Conservation (phyloP, 1,140 invertebrate species). For the Conopomorpha cramerella region DNA sequence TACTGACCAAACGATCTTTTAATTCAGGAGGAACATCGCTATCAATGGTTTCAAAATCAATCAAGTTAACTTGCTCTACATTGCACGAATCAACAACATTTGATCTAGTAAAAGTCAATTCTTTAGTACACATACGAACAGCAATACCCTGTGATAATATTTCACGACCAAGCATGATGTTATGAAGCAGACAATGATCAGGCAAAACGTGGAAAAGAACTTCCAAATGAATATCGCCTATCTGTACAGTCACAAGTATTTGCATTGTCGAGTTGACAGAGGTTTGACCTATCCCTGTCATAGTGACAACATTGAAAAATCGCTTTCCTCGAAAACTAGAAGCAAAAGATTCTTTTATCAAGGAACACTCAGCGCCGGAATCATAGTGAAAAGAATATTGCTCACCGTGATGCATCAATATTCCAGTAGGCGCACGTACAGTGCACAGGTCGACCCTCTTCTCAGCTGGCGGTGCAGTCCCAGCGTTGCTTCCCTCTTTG, state of each 20-base stretch:
- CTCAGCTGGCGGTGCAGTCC: background rate
- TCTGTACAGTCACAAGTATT: background rate
- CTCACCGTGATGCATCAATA: background rate
- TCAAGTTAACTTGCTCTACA: too few relatives aligned
- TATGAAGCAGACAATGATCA: too few relatives aligned
- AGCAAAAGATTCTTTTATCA: background rate
- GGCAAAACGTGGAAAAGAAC: too few relatives aligned
- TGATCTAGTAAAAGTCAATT: too few relatives aligned
- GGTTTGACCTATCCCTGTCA: background rate
- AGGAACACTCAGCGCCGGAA: background rate
- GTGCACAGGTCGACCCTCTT: background rate
- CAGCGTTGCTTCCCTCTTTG: background rate
- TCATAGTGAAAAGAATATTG: background rate
- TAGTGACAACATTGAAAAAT: background rate
- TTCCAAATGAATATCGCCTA: too few relatives aligned
- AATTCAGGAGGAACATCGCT: background rate
- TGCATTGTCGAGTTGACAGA: background rate
- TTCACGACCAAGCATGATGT: too few relatives aligned
- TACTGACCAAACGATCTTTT: background rate
- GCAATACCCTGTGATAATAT: too few relatives aligned
- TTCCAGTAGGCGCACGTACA: background rate
- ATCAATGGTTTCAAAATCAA: background rate
- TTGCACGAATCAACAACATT: too few relatives aligned
- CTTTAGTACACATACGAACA: too few relatives aligned
- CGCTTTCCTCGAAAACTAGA: background rate